Evolutionary conservation across 2,113 vertebrate genomes (phyloP).

Genomic region (Ptilonorhynchus violaceus): DNA sequence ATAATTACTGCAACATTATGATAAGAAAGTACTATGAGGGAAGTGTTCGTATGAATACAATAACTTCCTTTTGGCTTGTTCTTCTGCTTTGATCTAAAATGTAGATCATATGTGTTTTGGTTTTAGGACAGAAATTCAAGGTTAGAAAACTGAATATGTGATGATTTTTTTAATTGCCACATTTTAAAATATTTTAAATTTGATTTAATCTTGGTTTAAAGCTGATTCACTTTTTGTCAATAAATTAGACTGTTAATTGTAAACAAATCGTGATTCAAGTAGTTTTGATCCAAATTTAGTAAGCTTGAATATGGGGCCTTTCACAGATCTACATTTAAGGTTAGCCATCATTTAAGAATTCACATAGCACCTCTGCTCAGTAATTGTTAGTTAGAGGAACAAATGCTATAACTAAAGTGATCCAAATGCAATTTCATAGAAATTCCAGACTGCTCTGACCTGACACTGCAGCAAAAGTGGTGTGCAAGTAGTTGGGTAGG

Average conservation of each 20-base stretch:
- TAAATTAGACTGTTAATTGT: neutral
- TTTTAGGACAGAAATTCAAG: neutral
- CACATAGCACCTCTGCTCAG: neutral
- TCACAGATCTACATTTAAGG: neutral
- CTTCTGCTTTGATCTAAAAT: neutral
- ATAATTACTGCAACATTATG: too few relatives aligned
- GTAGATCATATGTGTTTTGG: neutral
- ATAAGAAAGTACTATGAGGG: neutral
- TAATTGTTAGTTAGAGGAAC: neutral
- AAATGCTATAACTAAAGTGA: neutral
- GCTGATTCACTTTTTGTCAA: neutral
- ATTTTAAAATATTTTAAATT: neutral
- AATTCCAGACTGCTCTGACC: neutral
- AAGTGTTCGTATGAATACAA: neutral
- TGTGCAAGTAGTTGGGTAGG: fast-evolving
- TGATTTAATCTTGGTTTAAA: neutral
- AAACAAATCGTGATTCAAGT: neutral
- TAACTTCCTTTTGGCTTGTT: neutral
- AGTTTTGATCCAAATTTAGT: neutral
- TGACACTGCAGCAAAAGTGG: neutral
- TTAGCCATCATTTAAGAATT: neutral
- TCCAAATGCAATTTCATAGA: neutral
- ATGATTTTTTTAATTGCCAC: neutral
- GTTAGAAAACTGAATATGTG: neutral
- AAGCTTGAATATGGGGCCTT: neutral